These are phyloP conservation scores for Drosophila acutilabella DNA, from an alignment of 2,888 invertebrate species.

Conservation along the genomic window DNA sequence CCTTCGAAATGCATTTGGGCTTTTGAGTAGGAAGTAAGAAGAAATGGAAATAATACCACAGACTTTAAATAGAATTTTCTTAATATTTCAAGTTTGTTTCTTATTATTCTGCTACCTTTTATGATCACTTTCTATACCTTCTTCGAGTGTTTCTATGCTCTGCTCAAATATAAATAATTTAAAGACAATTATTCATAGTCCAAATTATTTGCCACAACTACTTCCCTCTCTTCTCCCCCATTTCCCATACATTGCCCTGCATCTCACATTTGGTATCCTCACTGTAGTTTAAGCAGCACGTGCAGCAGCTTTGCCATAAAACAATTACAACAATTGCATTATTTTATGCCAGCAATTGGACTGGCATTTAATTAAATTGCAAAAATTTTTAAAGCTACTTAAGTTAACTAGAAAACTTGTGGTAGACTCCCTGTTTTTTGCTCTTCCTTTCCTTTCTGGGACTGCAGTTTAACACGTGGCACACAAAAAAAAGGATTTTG, in stretches of 20 bases:
- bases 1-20: slow-evolving; percentile 43
- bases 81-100: too few species aligned
- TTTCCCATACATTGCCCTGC: too few species aligned
- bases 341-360: slow-evolving; percentile 51
- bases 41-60: slow-evolving; percentile 28
- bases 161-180: too few species aligned
- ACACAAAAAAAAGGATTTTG: slow-evolving; percentile 19
- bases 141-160: too few species aligned
- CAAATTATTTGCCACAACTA: too few species aligned
- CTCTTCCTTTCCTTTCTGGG: slow-evolving; percentile 13
- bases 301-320: slow-evolving; percentile 54
- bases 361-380: slow-evolving; percentile 73
- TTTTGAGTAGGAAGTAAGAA: slow-evolving; percentile 32
- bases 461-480: slow-evolving; percentile 48
- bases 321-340: slow-evolving; percentile 74
- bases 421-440: slow-evolving; percentile 31
- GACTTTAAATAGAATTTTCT: not conserved
- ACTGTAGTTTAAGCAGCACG: slow-evolving; percentile 44
- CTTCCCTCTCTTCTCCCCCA: too few species aligned
- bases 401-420: slow-evolving; percentile 73
- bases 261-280: slow-evolving; percentile 15
- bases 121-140: too few species aligned
- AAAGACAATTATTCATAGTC: too few species aligned
- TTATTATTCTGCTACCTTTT: too few species aligned
- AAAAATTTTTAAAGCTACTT: slow-evolving; percentile 67